Base-by-base conservation (phyloP, 2,797 vertebrate genomes). In the Salarias fasciatus region DNA sequence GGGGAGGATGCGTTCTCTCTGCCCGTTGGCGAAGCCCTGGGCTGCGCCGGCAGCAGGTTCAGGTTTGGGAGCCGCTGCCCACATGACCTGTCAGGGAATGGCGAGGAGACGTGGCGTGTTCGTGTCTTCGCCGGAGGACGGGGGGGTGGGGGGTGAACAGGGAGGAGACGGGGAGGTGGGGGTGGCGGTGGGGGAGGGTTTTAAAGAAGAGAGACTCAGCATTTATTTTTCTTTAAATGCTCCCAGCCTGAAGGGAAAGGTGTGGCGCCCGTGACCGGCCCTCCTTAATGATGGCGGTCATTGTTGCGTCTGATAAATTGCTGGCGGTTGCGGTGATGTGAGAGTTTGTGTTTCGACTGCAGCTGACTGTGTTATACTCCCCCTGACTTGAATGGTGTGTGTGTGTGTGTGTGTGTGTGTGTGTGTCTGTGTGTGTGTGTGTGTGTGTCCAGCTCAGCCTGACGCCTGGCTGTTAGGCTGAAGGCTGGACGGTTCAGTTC, bases 21-120 rank as follows among this genome's bases (percentile, higher is more conserved):
- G 80, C 45, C 83, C 38, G 24, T 29, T 82, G 79, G 82, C 59
- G 44, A 65, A 63, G 79, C 81, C 79, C 53, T 66, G 59, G 80
- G 85, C 83, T 63, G 65, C 67, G 78, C 87, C 84, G 82, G 66
- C 59, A 58, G 84, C 82, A 75, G 73, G 53, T 63, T 77, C 57
- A 59, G 64, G 64, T 78, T 66, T 67, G 62, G 68, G 46, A 65
- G 42, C 8, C 38, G 44, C 67, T 73, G 67, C 59, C 66, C 76
- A 75, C 72, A 77, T 82, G 70, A 76, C 75, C 59, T 83, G 82
- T 75, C 56, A 79, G 72, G 48, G 61, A 66, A 43, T 63, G 59
- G 63, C 6, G 36, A 74, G 51, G 61, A 77, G 58, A 74, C 29
- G 33, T 64, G 63, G 68, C 59, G 46, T 41, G 49, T 63, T 75